Conservation (phyloP, 1,140 invertebrate species). For the Macrobrachium nipponense region DNA sequence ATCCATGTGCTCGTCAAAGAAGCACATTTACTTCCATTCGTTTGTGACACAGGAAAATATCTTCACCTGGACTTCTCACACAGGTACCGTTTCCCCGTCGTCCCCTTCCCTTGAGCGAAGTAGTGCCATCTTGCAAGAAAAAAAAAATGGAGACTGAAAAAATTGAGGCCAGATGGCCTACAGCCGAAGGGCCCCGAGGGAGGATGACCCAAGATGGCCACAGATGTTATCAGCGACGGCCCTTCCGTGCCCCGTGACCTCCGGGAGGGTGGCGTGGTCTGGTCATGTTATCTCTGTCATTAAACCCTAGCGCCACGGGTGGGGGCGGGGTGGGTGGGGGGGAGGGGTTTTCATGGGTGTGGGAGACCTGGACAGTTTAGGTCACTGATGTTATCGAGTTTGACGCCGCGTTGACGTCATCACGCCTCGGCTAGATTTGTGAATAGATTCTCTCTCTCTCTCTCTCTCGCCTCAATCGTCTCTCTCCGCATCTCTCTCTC, state of each 20-base stretch:
- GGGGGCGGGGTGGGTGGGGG: too few relatives aligned
- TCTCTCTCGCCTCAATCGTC: background rate
- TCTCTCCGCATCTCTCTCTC: background rate
- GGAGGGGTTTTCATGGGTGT: too few relatives aligned
- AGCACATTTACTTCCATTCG: too few relatives aligned
- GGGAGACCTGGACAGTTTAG: too few relatives aligned
- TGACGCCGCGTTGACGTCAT: background rate
- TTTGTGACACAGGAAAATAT: too few relatives aligned
- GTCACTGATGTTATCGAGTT: too few relatives aligned
- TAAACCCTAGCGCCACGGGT: background rate
- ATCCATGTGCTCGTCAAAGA: too few relatives aligned
- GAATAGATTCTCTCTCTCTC: background rate
- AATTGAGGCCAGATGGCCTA: background rate
- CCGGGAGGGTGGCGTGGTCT: background rate
- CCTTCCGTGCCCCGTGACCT: background rate
- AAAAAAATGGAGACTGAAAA: background rate
- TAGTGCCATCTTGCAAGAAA: too few relatives aligned
- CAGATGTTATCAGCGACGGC: too few relatives aligned
- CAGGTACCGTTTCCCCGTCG: too few relatives aligned
- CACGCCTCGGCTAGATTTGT: background rate
- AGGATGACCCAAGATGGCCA: background rate
- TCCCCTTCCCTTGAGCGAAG: too few relatives aligned
- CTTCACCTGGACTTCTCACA: too few relatives aligned
- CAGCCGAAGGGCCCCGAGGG: background rate
- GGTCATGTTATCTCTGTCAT: conserved; percentile 4